phyloP scores from a whole-genome alignment of 2,888 invertebrate genomes.

The Meganola albula region DNA sequence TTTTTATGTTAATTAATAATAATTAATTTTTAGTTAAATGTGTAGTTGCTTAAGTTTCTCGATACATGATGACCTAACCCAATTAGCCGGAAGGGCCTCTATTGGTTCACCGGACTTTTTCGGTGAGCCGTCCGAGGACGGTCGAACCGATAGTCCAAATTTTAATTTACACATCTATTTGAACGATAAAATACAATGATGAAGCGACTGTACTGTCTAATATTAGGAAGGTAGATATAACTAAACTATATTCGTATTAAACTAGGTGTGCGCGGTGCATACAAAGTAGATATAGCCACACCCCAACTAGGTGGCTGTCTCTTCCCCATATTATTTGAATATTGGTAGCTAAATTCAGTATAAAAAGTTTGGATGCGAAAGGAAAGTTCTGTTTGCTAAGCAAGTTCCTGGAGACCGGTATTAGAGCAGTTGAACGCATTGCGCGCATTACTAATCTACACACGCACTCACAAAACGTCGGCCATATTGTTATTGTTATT shows the following conservation, averaged over 20 bases:
- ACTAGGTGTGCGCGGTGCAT: conserved; percentile 55
- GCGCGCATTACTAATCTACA: conserved; percentile 44
- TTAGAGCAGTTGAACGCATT: conserved; percentile 39
- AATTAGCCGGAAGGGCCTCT: no score
- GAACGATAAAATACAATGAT: no score
- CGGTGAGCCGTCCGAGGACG: no score
- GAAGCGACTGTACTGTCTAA: no score
- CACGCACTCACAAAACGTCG: conserved; percentile 45
- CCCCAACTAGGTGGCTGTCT: conserved; percentile 54
- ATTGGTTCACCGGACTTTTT: no score
- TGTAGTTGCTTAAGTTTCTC: no score
- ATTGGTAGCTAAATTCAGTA: conserved; percentile 21
- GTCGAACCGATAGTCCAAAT: no score
- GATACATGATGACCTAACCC: no score
- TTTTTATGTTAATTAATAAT: no score
- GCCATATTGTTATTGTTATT: conserved; percentile 64
- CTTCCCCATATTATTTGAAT: conserved; percentile 41
- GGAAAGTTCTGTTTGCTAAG: conserved; percentile 34
- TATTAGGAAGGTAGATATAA: no score
- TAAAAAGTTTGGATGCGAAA: conserved; percentile 36
- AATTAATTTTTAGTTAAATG: no score
- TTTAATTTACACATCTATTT: no score
- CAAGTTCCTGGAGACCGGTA: conserved; percentile 31
- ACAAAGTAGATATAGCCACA: conserved; percentile 68
- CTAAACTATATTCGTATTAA: conserved; percentile 46